Evolutionary conservation across 2,888 invertebrate genomes (phyloP).

Genomic region (Ophion costatus): DNA sequence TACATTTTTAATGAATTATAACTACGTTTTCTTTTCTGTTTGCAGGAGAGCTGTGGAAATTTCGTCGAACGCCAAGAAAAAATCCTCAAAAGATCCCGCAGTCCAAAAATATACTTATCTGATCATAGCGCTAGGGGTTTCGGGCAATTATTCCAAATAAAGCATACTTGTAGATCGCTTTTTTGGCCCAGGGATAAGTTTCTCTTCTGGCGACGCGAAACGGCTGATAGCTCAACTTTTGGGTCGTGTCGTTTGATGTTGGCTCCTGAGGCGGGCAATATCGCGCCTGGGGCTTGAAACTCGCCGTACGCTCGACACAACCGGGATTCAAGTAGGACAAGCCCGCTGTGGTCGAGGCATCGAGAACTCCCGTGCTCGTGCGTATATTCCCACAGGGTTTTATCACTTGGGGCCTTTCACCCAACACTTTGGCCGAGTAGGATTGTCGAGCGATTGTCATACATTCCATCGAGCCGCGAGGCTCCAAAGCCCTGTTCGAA

Average conservation of each 20-base stretch:
- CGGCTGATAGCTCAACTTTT: slow-evolving; percentile 81
- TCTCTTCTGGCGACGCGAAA: slow-evolving; percentile 75
- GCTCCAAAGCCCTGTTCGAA: slow-evolving; percentile 69
- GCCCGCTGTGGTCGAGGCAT: slow-evolving; percentile 74
- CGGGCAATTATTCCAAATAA: slow-evolving; percentile 1
- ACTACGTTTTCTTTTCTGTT: neutral
- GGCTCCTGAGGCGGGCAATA: slow-evolving; percentile 77
- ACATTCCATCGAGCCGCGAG: slow-evolving; percentile 77
- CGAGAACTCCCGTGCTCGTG: slow-evolving; percentile 73
- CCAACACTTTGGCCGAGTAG: slow-evolving; percentile 74
- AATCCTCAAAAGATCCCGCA: neutral
- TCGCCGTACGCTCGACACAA: slow-evolving; percentile 72
- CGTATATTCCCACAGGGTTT: slow-evolving; percentile 78
- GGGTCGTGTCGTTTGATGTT: slow-evolving; percentile 78
- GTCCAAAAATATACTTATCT: neutral
- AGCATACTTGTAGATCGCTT: slow-evolving; percentile 75
- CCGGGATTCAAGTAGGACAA: slow-evolving; percentile 78
- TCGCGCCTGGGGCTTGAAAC: slow-evolving; percentile 77
- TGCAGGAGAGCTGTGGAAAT: neutral
- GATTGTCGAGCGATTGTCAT: slow-evolving; percentile 79
- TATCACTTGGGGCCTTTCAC: slow-evolving; percentile 75
- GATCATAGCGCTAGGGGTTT: neutral
- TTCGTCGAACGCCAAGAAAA: neutral
- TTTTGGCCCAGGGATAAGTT: slow-evolving; percentile 79
- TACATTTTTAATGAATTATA: neutral